These are phyloP conservation scores for Emydocephalus ijimae DNA, from an alignment of 2,113 vertebrate genomes.

Conservation along the genomic window DNA sequence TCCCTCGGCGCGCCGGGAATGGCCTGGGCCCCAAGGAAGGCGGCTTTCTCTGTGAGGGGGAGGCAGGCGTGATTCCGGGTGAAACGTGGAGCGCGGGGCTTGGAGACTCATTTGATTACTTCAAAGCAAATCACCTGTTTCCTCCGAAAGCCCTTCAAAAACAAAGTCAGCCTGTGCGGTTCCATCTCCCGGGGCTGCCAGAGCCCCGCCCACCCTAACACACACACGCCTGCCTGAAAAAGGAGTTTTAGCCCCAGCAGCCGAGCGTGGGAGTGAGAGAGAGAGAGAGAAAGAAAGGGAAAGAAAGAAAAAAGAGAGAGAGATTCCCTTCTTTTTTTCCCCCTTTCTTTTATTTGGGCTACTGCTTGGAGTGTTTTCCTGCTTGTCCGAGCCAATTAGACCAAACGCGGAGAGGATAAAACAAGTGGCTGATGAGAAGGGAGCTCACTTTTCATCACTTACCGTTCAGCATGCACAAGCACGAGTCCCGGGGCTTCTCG, in stretches of 20 bases:
- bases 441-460: constrained; percentile 72
- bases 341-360: background rate
- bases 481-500: constrained; percentile 64
- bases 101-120: background rate
- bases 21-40: background rate
- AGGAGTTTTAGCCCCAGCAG: constrained; percentile 66
- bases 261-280: constrained; percentile 55
- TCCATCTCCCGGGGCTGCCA: constrained; percentile 21
- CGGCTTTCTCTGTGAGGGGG: background rate
- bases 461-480: constrained; percentile 64
- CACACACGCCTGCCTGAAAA: constrained; percentile 37
- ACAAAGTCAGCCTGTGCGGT: constrained; percentile 13
- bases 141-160: constrained; percentile 12
- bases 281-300: too few species aligned
- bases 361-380: constrained; percentile 60
- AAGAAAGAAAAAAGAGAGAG: too few species aligned
- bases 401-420: constrained; percentile 71
- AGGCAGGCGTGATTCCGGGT: background rate
- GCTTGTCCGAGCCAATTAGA: constrained; percentile 73
- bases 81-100: background rate
- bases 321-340: constrained; percentile 13
- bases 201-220: background rate
- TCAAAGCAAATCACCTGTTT: constrained; percentile 44
- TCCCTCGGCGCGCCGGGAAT: background rate
- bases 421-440: constrained; percentile 65